A percentile compares a stretch with the other conserved stretches of the same genome.
Evolutionary conservation across 2,113 vertebrate species (phyloP).

Genomic region (Illadopsis cleaveri): DNA sequence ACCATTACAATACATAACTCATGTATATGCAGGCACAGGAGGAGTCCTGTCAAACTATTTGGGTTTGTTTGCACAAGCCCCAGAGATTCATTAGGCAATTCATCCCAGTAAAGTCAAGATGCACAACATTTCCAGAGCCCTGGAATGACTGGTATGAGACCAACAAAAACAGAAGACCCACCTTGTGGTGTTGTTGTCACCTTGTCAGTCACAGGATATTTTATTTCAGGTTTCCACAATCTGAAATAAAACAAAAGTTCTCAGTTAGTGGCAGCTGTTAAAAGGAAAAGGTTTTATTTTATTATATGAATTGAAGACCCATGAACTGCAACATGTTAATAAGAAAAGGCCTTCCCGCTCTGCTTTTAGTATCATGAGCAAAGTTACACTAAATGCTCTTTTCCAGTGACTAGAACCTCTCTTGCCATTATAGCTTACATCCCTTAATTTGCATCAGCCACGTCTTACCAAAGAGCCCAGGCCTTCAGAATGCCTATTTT

Average conservation of each 20-base stretch:
- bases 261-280: neutral
- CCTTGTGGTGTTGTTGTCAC: slow-evolving; percentile 34
- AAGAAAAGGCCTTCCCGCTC: neutral
- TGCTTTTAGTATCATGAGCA: neutral
- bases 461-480: rapidly evolving
- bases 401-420: neutral
- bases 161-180: slow-evolving; percentile 42
- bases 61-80: neutral
- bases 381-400: neutral
- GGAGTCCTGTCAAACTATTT: neutral
- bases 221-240: slow-evolving; percentile 39
- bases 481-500: neutral
- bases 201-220: neutral
- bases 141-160: neutral
- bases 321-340: neutral
- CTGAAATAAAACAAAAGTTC: slow-evolving; percentile 63
- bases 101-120: neutral
- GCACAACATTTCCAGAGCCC: neutral
- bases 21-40: neutral
- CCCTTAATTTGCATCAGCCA: neutral
- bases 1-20: neutral
- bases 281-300: neutral
- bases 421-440: neutral
- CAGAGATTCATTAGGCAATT: neutral
- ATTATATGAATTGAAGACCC: neutral